Conservation (phyloP, 2,888 invertebrate genomes). For the Mesoligia furuncula region DNA sequence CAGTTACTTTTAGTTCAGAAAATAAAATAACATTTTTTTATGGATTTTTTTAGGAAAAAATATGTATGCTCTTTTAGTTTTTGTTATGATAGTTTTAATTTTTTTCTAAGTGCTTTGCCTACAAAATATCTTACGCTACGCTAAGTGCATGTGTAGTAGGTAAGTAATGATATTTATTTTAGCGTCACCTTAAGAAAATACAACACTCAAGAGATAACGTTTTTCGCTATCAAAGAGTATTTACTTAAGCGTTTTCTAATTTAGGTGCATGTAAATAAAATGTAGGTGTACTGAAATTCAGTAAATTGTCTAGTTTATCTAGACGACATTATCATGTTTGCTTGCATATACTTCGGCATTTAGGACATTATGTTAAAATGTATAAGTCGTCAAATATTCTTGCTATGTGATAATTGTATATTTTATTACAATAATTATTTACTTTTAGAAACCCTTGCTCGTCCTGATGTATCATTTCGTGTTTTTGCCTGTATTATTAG, state of each 20-base stretch:
- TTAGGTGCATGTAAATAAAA: conserved; percentile 41
- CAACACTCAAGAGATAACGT: conserved; percentile 43
- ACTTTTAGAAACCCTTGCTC: conserved; percentile 13
- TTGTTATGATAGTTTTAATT: neutral
- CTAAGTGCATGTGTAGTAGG: neutral
- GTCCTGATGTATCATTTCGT: neutral
- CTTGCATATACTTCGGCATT: conserved; percentile 18
- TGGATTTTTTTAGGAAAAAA: neutral
- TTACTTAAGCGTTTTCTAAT: conserved; percentile 48
- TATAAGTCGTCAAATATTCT: conserved; percentile 1
- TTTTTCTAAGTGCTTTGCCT: neutral
- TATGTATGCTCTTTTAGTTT: neutral
- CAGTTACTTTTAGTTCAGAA: neutral
- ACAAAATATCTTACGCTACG: neutral
- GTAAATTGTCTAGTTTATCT: conserved; percentile 27
- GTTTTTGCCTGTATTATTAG: neutral
- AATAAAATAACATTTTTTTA: neutral
- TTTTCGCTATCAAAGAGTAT: conserved; percentile 42
- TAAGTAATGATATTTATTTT: conserved; percentile 28
- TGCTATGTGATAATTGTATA: conserved; percentile 8
- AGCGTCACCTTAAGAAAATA: conserved; percentile 41
- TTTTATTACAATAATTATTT: conserved; percentile 10
- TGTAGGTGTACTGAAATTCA: conserved; percentile 7
- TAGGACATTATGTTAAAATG: conserved; percentile 9
- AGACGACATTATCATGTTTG: conserved; percentile 22